A percentile compares a stretch with the other conserved stretches of the same genome.
Evolutionary conservation across 92 coral and sea anemone species (phyloP).

Genomic region (Montipora capitata): DNA sequence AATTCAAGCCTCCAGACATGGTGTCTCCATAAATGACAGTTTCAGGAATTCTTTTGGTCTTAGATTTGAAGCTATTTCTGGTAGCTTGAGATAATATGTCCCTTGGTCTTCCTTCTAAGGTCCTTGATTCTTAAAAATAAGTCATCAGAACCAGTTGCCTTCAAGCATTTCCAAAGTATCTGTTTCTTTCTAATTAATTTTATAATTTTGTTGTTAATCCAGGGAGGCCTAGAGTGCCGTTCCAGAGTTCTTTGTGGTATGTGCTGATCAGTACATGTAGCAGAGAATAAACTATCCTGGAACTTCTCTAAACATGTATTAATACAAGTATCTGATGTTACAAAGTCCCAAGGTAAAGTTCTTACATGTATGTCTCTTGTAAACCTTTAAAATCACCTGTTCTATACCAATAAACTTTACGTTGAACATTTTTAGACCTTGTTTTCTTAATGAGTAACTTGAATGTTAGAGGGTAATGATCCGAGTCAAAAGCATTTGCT

Average conservation of each 20-base stretch:
- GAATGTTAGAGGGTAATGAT: slow-evolving; percentile 53
- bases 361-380: not conserved
- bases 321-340: slow-evolving; percentile 15
- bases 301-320: slow-evolving; percentile 1
- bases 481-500: slow-evolving; percentile 53
- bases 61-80: not conserved
- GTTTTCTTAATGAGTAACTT: slow-evolving; percentile 2
- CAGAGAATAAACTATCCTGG: slow-evolving; percentile 13
- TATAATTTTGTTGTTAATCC: slow-evolving; percentile 15
- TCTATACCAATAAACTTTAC: slow-evolving; percentile 50
- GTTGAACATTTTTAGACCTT: slow-evolving; percentile 43
- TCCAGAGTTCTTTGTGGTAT: slow-evolving; percentile 2
- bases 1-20: not conserved
- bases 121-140: not conserved
- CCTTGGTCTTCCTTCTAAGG: not conserved
- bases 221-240: slow-evolving; percentile 25
- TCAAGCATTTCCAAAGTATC: slow-evolving; percentile 20
- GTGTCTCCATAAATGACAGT: not conserved
- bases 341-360: too few species aligned
- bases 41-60: not conserved
- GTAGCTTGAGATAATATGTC: not conserved
- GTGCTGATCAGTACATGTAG: not conserved
- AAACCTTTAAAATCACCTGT: slow-evolving; percentile 5
- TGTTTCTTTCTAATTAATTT: slow-evolving; percentile 3
- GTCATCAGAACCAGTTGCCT: not conserved